These are phyloP conservation scores for Phaethon lepturus DNA, from an alignment of 2,113 vertebrate species.

Conservation along the genomic window DNA sequence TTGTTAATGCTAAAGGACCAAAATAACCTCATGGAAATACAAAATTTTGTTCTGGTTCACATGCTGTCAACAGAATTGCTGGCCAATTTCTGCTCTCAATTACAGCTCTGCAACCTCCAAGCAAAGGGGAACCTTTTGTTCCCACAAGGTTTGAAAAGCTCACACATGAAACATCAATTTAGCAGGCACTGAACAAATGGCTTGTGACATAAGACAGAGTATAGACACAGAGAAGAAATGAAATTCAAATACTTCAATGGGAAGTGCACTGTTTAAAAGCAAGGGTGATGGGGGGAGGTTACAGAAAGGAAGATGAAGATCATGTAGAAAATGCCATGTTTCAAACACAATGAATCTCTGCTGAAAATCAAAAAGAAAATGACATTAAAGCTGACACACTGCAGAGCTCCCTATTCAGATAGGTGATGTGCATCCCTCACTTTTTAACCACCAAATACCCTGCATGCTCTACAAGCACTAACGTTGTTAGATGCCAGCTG, in stretches of 20 bases:
- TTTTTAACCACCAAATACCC: background rate
- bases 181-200: conserved; percentile 41
- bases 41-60: conserved; percentile 56
- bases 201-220: conserved; percentile 46
- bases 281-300: background rate
- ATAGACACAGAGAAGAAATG: conserved; percentile 6
- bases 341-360: conserved; percentile 34
- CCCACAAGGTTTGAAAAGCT: conserved; percentile 52
- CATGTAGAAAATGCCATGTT: background rate
- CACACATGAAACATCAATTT: conserved; percentile 44
- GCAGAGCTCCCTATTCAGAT: background rate
- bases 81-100: conserved; percentile 65
- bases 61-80: conserved; percentile 57
- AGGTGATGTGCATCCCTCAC: background rate
- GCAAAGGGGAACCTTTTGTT: conserved; percentile 54
- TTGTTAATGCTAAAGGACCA: conserved; percentile 33
- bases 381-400: background rate
- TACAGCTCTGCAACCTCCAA: conserved; percentile 51
- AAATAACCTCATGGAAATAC: conserved; percentile 48
- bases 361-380: background rate
- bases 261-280: conserved; percentile 12
- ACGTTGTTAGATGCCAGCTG: background rate
- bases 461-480: background rate
- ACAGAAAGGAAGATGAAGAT: conserved; percentile 23
- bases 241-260: conserved; percentile 42